Evolutionary conservation across 2,888 invertebrate species (phyloP).

Genomic region (Stegana nigrithorax): DNA sequence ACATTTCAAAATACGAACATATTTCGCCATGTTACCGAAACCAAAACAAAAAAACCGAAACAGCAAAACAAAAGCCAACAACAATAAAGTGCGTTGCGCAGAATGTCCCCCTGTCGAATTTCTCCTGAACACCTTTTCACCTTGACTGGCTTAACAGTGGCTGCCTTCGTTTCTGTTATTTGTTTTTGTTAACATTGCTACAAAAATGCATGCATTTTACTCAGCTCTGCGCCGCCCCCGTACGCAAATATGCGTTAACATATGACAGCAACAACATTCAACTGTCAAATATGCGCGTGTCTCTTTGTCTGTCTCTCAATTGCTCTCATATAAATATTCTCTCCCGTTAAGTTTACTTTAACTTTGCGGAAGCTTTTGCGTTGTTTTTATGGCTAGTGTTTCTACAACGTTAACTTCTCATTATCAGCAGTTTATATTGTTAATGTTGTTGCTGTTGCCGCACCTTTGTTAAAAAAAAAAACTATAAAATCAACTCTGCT

Average conservation of each 20-base stretch:
- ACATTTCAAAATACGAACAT: background rate
- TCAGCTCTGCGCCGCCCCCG: background rate
- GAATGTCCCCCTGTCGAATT: background rate
- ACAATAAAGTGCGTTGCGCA: background rate
- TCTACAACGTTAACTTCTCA: constrained; percentile 1
- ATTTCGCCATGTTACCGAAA: constrained; percentile 3
- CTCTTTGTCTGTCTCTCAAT: background rate
- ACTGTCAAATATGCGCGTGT: no score
- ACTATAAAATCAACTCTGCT: constrained; percentile 40
- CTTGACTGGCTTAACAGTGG: constrained; percentile 44
- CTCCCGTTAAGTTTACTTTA: background rate
- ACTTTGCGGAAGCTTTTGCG: constrained; percentile 14
- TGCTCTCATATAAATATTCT: background rate
- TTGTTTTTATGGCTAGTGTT: constrained; percentile 22
- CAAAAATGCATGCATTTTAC: constrained; percentile 5
- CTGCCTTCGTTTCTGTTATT: constrained; percentile 39
- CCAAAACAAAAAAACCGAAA: background rate
- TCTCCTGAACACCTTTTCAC: constrained; percentile 12
- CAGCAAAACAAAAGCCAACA: background rate
- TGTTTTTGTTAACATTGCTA: constrained; percentile 45
- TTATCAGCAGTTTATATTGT: constrained; percentile 18
- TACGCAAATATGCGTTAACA: no score
- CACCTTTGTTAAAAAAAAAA: constrained; percentile 32
- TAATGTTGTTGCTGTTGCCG: constrained; percentile 16
- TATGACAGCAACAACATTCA: no score